phyloP scores from a whole-genome alignment of 2,113 vertebrate species.

The Crotalus horridus region DNA sequence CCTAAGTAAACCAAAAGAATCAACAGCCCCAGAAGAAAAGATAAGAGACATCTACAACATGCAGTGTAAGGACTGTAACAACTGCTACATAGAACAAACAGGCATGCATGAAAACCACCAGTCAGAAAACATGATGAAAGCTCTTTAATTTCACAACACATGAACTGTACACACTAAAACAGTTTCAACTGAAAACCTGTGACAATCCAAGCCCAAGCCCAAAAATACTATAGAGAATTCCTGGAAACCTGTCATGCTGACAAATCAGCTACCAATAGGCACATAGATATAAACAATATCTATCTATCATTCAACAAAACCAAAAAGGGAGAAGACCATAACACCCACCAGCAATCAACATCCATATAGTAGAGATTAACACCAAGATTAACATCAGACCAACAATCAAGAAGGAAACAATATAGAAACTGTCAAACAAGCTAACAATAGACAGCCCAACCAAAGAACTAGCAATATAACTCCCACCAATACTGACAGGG shows the following conservation, averaged over 20 bases:
- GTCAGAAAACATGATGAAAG: neutral
- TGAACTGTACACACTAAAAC: neutral
- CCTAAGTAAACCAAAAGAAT: neutral
- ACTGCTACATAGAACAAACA: neutral
- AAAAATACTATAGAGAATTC: neutral
- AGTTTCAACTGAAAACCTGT: neutral
- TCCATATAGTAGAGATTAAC: neutral
- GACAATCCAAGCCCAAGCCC: neutral
- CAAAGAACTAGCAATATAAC: neutral
- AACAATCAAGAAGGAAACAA: neutral
- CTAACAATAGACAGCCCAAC: neutral
- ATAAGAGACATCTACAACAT: neutral
- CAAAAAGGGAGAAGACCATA: neutral
- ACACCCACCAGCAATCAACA: neutral
- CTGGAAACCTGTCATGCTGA: neutral
- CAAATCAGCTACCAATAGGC: neutral
- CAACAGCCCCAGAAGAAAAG: neutral
- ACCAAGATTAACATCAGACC: neutral
- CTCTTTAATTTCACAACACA: neutral
- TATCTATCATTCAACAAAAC: neutral
- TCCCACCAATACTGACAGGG: neutral
- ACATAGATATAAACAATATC: neutral
- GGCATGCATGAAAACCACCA: neutral
- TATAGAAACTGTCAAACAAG: neutral
- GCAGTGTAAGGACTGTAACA: neutral